A percentile compares a stretch with the other conserved stretches of the same genome.
These are phyloP conservation scores for Arizona elegans DNA, from an alignment of 2,113 vertebrate genomes.

Conservation along the genomic window DNA sequence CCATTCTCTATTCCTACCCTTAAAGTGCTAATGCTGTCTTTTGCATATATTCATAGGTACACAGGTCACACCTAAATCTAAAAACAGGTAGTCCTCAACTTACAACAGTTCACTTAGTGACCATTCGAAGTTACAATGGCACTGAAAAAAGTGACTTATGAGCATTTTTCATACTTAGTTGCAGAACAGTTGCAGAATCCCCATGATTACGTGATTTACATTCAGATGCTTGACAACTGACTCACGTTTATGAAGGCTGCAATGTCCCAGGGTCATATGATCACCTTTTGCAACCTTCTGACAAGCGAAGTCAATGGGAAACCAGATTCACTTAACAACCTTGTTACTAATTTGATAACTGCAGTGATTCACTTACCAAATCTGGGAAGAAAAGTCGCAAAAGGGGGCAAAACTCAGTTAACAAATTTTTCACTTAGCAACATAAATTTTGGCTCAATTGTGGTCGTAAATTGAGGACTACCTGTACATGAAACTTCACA, in stretches of 20 bases:
- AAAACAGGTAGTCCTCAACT: background rate
- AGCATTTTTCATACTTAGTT: background rate
- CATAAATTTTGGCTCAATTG: background rate
- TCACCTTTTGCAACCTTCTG: background rate
- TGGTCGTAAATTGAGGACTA: background rate
- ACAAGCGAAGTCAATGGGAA: background rate
- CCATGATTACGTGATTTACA: background rate
- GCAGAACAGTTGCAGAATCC: background rate
- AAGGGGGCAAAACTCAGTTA: background rate
- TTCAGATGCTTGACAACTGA: background rate
- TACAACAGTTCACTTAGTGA: background rate
- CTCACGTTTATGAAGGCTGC: background rate
- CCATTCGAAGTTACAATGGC: background rate
- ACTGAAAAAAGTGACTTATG: background rate
- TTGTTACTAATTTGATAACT: background rate
- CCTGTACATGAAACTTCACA: background rate
- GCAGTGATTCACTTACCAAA: background rate
- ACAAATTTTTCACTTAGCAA: background rate
- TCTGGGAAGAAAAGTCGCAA: background rate
- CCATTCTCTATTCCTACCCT: background rate
- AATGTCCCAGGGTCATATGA: background rate
- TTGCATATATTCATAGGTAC: background rate
- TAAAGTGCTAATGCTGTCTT: background rate
- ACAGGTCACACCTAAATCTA: background rate
- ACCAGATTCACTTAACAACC: background rate